A percentile compares a stretch with the other conserved stretches of the same genome.
Evolutionary conservation across 2,797 vertebrate species (phyloP).

Genomic region (Mormyrops attenuatus): DNA sequence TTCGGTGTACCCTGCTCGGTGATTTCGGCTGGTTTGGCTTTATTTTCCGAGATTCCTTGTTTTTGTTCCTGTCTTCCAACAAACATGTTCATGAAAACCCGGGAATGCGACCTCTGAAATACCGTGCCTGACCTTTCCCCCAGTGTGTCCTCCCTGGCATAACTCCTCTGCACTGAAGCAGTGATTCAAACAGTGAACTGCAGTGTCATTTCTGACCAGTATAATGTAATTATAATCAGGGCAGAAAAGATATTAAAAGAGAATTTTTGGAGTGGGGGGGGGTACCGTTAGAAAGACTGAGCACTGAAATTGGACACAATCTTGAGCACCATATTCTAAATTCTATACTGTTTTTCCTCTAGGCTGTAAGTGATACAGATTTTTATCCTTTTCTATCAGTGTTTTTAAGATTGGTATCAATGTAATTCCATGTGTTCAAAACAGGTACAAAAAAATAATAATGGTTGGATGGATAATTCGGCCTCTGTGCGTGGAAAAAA

Average conservation of each 20-base stretch:
- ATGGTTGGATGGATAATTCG: not conserved
- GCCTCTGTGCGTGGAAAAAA: not conserved
- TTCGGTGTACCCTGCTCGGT: not conserved
- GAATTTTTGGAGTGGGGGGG: not conserved
- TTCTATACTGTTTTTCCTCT: not conserved
- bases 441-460: not conserved
- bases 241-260: not conserved
- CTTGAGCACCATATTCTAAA: not conserved
- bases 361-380: not conserved
- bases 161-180: not conserved
- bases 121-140: not conserved
- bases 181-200: not conserved
- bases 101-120: not conserved
- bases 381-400: not conserved
- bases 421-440: not conserved
- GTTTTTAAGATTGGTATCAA: not conserved
- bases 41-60: not conserved
- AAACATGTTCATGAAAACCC: not conserved
- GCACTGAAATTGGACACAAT: not conserved
- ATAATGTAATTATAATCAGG: not conserved
- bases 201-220: constrained; percentile 9
- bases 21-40: not conserved
- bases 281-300: not conserved
- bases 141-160: not conserved
- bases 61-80: not conserved